A percentile compares a stretch with the other conserved stretches of the same genome.
phyloP scores from a whole-genome alignment of 2,888 invertebrate genomes.

The Dastarcus helophoroides region DNA sequence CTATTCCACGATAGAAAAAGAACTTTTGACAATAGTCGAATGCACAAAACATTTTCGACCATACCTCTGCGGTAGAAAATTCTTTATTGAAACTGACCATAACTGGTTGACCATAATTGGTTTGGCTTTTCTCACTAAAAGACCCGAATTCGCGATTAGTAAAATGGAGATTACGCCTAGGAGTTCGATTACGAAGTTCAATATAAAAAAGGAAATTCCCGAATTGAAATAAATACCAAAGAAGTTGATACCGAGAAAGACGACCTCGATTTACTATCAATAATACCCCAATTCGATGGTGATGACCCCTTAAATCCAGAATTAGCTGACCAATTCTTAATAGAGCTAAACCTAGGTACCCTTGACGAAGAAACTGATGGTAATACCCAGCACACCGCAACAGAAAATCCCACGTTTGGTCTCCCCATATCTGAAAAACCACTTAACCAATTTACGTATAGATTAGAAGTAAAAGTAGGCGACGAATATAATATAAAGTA shows the following conservation, averaged over 20 bases:
- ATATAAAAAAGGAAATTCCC: constrained; percentile 13
- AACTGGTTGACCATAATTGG: constrained; percentile 16
- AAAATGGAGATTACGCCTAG: constrained; percentile 9
- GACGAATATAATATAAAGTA: constrained; percentile 8
- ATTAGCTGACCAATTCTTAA: constrained; percentile 4
- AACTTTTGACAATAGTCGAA: constrained; percentile 16
- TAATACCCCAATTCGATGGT: not conserved
- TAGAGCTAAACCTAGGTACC: not conserved
- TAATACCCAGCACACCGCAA: constrained; percentile 11
- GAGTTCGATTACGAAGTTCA: constrained; percentile 12
- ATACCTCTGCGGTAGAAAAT: constrained; percentile 15
- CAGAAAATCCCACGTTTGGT: constrained; percentile 8
- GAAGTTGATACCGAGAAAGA: constrained; percentile 4
- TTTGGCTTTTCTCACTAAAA: constrained; percentile 16
- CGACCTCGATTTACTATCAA: constrained; percentile 1
- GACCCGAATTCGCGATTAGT: constrained; percentile 13
- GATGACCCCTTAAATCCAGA: not conserved
- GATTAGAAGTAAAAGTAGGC: constrained; percentile 11
- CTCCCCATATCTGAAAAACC: constrained; percentile 16
- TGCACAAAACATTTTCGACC: constrained; percentile 19
- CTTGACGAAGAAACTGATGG: not conserved
- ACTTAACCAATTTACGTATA: constrained; percentile 10
- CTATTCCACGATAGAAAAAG: constrained; percentile 17
- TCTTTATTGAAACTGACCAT: constrained; percentile 16
- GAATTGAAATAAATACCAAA: constrained; percentile 11